Evolutionary conservation across 2,113 vertebrate genomes (phyloP).

Genomic region (Lutjanus erythropterus): DNA sequence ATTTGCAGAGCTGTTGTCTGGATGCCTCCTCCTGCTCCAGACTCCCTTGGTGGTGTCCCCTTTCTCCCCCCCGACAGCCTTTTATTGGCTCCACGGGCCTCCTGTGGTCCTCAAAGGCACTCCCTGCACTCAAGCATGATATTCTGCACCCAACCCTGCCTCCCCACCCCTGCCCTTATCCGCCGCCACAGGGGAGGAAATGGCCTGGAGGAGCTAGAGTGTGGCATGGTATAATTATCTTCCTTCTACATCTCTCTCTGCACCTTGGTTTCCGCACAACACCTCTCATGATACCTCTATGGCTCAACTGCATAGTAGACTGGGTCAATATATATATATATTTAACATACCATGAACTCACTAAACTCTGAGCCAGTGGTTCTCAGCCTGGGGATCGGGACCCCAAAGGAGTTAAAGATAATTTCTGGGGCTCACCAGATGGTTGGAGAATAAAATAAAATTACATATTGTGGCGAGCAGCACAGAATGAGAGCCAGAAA

Average conservation of each 20-base stretch:
- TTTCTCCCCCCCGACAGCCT: slow-evolving; percentile 43
- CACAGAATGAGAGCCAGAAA: no score
- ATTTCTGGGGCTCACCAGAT: no score
- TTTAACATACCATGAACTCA: neutral
- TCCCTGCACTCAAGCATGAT: slow-evolving; percentile 26
- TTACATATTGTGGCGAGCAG: no score
- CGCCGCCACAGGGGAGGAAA: slow-evolving; percentile 19
- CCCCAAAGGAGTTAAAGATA: no score
- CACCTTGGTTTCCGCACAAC: slow-evolving; percentile 32
- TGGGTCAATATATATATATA: neutral
- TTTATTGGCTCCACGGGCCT: slow-evolving; percentile 51
- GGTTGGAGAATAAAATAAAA: no score
- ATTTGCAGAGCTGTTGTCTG: slow-evolving; percentile 78
- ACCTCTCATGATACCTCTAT: slow-evolving; percentile 13
- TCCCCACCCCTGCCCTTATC: slow-evolving; percentile 5
- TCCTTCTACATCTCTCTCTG: slow-evolving; percentile 41
- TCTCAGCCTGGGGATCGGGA: no score
- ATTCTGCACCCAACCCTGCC: slow-evolving; percentile 15
- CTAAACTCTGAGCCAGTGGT: no score
- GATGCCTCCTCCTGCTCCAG: slow-evolving; percentile 73
- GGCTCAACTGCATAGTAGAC: slow-evolving; percentile 12
- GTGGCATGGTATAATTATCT: slow-evolving; percentile 45
- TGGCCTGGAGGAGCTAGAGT: slow-evolving; percentile 15
- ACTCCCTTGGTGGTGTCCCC: slow-evolving; percentile 72
- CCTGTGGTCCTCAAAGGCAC: slow-evolving; percentile 44